Conservation (phyloP, 2,888 invertebrate genomes). For the Cephus nigrinus region DNA sequence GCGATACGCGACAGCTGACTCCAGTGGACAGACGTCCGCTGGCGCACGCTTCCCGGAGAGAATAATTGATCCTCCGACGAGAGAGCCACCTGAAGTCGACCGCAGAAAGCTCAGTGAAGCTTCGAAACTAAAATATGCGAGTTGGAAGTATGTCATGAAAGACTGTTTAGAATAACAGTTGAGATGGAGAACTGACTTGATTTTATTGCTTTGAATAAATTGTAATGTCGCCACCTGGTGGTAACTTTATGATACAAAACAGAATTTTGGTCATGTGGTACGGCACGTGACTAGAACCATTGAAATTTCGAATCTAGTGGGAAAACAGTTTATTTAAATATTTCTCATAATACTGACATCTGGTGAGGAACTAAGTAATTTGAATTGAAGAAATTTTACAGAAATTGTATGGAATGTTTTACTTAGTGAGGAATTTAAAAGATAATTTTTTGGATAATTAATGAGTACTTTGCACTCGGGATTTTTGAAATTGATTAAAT, state of each 20-base stretch:
- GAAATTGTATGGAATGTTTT: not conserved
- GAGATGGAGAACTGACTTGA: not conserved
- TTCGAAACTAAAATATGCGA: not conserved
- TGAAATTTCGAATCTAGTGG: not conserved
- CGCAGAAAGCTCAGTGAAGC: constrained; percentile 1
- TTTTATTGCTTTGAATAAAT: not conserved
- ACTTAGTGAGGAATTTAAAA: not conserved
- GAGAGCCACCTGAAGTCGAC: constrained; percentile 38
- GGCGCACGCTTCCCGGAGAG: not conserved
- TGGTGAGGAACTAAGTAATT: not conserved
- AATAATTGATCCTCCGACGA: constrained; percentile 53
- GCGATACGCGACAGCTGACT: constrained; percentile 56
- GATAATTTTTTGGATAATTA: not conserved
- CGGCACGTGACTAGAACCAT: not conserved
- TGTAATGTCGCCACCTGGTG: not conserved
- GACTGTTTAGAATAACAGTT: not conserved
- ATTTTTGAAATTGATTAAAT: not conserved
- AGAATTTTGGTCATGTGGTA: not conserved
- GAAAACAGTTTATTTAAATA: not conserved
- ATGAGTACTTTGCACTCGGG: not conserved
- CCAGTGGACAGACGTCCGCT: constrained; percentile 44
- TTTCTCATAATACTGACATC: not conserved
- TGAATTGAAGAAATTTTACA: not conserved
- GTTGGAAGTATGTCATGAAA: not conserved
- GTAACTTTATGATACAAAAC: not conserved